Evolutionary conservation across 2,797 vertebrate genomes (phyloP).

Genomic region (Australoheros facetus): DNA sequence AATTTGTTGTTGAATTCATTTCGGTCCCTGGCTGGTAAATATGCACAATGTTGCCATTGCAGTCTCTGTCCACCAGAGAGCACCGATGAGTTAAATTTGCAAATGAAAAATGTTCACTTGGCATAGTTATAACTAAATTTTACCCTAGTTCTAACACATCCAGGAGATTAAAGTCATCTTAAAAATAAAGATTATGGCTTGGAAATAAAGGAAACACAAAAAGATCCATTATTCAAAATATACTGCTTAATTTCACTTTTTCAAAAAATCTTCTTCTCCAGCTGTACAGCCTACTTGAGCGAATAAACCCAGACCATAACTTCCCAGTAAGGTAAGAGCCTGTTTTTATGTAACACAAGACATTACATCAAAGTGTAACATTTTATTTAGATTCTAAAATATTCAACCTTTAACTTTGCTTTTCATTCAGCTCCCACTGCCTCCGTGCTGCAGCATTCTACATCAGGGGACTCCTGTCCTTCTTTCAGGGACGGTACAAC

Average conservation of each 20-base stretch:
- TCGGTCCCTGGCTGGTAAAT: neutral
- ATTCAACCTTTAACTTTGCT: neutral
- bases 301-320: slow-evolving; percentile 98
- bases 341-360: neutral
- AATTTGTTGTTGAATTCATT: neutral
- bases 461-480: slow-evolving; percentile 96
- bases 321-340: slow-evolving; percentile 92
- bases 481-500: slow-evolving; percentile 98
- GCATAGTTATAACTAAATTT: neutral
- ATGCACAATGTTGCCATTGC: neutral
- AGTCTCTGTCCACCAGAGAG: slow-evolving; percentile 47
- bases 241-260: neutral
- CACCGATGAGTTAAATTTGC: neutral
- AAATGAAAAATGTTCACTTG: neutral
- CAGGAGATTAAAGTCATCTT: neutral
- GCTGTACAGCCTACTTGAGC: slow-evolving; percentile 95
- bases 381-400: neutral
- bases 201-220: neutral
- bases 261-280: slow-evolving; percentile 48
- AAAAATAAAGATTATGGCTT: neutral
- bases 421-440: slow-evolving; percentile 87
- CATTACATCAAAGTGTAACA: neutral
- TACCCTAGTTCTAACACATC: neutral
- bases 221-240: neutral
- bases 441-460: slow-evolving; percentile 97